A percentile compares a stretch with the other conserved stretches of the same genome.
phyloP scores from a whole-genome alignment of 1,140 invertebrate species.

The Sitodiplosis mosellana region DNA sequence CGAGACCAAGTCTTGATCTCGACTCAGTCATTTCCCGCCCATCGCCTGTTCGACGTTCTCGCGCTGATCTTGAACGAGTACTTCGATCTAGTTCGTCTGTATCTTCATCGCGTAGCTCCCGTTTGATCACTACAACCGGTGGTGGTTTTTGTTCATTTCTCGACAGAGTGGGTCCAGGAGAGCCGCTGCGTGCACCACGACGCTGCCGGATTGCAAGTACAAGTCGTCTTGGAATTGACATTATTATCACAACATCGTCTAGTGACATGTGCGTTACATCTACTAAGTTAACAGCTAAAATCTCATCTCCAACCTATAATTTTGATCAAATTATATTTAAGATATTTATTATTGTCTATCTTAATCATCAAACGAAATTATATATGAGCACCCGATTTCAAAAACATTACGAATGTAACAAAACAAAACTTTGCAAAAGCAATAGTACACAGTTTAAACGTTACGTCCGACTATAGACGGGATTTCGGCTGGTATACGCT shows the following conservation, averaged over 20 bases:
- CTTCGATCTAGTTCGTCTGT: conserved; percentile 32
- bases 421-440: too few relatives aligned
- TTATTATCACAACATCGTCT: conserved; percentile 97
- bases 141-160: conserved; percentile 68
- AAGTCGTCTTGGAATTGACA: conserved; percentile 92
- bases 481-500: too few relatives aligned
- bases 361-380: too few relatives aligned
- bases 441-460: too few relatives aligned
- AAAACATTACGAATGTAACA: too few relatives aligned
- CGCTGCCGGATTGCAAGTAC: conserved; percentile 78
- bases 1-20: conserved; percentile 48
- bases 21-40: conserved; percentile 55
- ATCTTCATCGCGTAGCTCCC: conserved; percentile 74
- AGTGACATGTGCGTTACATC: conserved; percentile 94
- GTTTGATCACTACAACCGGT: conserved; percentile 84
- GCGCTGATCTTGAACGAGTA: conserved; percentile 25
- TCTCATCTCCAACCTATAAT: conserved; percentile 86
- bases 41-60: conserved; percentile 38
- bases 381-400: too few relatives aligned
- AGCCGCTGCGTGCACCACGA: conserved; percentile 41
- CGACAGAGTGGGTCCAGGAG: conserved; percentile 36
- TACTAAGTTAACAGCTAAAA: conserved; percentile 91
- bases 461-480: too few relatives aligned
- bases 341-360: neutral
- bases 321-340: neutral